Evolutionary conservation across 1,140 invertebrate species (phyloP), one percentile per base, ranked within the genome.

Genomic region (Eubasilissa regina): DNA sequence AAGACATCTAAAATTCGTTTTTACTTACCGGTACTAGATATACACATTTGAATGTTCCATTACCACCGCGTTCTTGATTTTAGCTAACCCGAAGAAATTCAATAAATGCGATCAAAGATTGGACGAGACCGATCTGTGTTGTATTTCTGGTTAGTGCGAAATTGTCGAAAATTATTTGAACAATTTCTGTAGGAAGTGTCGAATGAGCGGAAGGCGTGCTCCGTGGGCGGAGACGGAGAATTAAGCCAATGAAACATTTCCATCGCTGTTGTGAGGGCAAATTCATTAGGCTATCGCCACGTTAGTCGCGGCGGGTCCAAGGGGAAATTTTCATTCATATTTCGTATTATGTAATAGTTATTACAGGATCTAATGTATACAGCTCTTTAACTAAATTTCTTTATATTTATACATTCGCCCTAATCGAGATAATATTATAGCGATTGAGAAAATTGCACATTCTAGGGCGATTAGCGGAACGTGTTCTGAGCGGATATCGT

Each of bases 221-320:
- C 13, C n/a, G 55, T n/a, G 55, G 68, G 68, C 68, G 51, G 48
- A 15, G 15, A 35, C 47, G n/a, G 68, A 55, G 68, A 73, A 73
- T 55, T 73, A 73, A 73, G 48, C 68, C 68, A 55, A 73, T 73
- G 68, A 35, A 73, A 47, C 51, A 47, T 13, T 73, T 68, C 19
- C 19, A 55, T 35, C n/a, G 19, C 19, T 1, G 10, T n/a, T 25
- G 68, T 73, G 68, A 70, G 66, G 66, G 68, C 68, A 55, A 73
- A 73, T 73, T 73, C 68, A 73, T 73, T 70, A 70, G 7, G 11
- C 12, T 13, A 44, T 70, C 43, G 25, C 62, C 43, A 35, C 51
- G 25, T 1, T 6, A 35, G 25, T 35, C 25, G 25, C 6, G 48
- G 11, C 48, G 1, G 3, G 11, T 51, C 48, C 48, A 51, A 15